Conservation (phyloP, 2,797 vertebrate genomes). For the Rhabdophis nuchalis region DNA sequence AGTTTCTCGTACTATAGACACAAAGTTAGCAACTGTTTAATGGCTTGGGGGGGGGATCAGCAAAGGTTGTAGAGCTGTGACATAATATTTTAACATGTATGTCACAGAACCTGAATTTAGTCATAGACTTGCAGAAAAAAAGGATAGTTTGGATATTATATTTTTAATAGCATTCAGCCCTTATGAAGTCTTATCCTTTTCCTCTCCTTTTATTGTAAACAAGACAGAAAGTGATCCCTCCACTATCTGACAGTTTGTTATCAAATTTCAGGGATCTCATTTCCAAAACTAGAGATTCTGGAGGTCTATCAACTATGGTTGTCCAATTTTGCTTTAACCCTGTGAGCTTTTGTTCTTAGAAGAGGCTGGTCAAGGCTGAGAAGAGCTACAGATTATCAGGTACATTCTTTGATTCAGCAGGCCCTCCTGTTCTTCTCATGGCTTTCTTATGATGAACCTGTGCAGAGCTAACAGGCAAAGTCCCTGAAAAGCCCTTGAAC, state of each 20-base stretch:
- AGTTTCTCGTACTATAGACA: not conserved
- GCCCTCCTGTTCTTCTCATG: not conserved
- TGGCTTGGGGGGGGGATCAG: not conserved
- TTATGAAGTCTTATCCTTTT: not conserved
- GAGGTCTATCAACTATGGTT: not conserved
- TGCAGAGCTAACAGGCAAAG: not conserved
- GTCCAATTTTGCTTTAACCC: not conserved
- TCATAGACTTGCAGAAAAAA: not conserved
- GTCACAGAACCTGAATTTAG: not conserved
- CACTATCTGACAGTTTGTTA: not conserved
- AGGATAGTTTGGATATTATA: not conserved
- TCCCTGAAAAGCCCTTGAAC: not conserved
- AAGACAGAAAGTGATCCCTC: not conserved
- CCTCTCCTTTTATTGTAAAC: not conserved
- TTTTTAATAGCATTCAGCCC: not conserved
- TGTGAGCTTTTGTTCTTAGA: not conserved
- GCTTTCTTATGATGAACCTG: not conserved
- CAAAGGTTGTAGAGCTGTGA: not conserved
- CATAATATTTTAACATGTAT: not conserved
- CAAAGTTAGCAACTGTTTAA: not conserved
- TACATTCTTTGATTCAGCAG: not conserved
- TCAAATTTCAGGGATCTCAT: not conserved
- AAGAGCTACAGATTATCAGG: not conserved
- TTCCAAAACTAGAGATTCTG: not conserved
- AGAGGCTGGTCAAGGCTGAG: not conserved